phyloP scores from a whole-genome alignment of 2,797 vertebrate species.

The Atherinosoma microstoma region DNA sequence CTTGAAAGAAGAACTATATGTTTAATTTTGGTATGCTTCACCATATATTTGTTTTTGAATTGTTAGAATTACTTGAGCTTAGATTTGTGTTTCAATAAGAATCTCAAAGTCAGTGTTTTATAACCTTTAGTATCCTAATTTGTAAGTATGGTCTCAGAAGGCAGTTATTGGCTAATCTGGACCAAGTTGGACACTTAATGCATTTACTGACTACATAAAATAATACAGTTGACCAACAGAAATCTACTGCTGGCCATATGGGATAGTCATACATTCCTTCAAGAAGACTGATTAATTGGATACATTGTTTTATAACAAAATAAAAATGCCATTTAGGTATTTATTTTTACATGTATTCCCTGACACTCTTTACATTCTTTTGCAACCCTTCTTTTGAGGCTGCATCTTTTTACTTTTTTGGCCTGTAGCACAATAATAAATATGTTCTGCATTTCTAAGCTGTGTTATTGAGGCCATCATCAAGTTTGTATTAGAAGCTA shows the following conservation, averaged over 20 bases:
- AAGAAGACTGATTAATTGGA: slow-evolving; percentile 12
- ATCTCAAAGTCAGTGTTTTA: not conserved
- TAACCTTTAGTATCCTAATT: not conserved
- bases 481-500: not conserved
- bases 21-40: not conserved
- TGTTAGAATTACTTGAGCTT: not conserved
- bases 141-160: slow-evolving; percentile 5
- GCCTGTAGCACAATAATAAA: not conserved
- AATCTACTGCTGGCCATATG: not conserved
- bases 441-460: slow-evolving; percentile 1
- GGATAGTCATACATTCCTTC: slow-evolving; percentile 38
- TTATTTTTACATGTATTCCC: slow-evolving; percentile 40
- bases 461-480: slow-evolving; percentile 10
- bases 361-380: slow-evolving; percentile 56
- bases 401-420: slow-evolving; percentile 18
- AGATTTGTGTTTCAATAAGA: slow-evolving; percentile 4
- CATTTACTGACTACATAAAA: slow-evolving; percentile 6
- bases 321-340: slow-evolving; percentile 33
- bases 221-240: slow-evolving; percentile 17
- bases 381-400: slow-evolving; percentile 26
- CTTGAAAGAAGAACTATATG: slow-evolving; percentile 2
- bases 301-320: slow-evolving; percentile 1
- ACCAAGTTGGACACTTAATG: slow-evolving; percentile 21
- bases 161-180: slow-evolving; percentile 2
- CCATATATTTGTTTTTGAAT: not conserved